Evolutionary conservation across 2,113 vertebrate species (phyloP).

Genomic region (Pardalotus punctatus): DNA sequence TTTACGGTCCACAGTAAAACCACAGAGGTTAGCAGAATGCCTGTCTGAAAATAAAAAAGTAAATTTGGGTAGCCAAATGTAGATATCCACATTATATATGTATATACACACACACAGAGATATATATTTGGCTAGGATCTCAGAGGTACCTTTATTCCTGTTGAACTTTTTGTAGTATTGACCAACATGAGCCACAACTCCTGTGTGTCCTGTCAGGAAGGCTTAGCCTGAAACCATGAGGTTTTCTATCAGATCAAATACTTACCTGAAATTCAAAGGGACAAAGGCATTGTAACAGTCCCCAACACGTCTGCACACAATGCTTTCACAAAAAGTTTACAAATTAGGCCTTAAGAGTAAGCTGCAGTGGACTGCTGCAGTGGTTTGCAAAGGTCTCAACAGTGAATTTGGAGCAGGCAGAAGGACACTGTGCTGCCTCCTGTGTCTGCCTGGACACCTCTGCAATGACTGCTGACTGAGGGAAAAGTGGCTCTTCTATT

Average conservation of each 20-base stretch:
- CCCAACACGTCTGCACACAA: neutral
- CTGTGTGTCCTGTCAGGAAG: neutral
- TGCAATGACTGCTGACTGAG: neutral
- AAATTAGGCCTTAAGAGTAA: neutral
- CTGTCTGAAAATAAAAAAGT: conserved; percentile 1
- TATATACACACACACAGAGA: accelerated
- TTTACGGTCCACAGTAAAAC: neutral
- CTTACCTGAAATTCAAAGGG: neutral
- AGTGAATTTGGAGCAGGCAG: neutral
- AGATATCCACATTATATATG: neutral
- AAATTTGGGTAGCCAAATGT: neutral
- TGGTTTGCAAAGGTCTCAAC: neutral
- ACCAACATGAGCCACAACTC: neutral
- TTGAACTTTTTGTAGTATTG: neutral
- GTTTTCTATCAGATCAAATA: neutral
- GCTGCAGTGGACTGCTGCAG: neutral
- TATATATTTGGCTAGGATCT: neutral
- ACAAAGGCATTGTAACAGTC: neutral
- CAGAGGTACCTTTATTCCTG: neutral
- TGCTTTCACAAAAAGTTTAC: neutral
- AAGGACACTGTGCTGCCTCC: neutral
- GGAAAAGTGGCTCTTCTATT: neutral
- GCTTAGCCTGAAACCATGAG: neutral
- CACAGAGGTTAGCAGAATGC: neutral
- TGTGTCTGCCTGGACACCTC: neutral